Evolutionary conservation across 2,888 invertebrate species (phyloP), one percentile per base, ranked within the genome.

Genomic region (Drosophila neonasuta): DNA sequence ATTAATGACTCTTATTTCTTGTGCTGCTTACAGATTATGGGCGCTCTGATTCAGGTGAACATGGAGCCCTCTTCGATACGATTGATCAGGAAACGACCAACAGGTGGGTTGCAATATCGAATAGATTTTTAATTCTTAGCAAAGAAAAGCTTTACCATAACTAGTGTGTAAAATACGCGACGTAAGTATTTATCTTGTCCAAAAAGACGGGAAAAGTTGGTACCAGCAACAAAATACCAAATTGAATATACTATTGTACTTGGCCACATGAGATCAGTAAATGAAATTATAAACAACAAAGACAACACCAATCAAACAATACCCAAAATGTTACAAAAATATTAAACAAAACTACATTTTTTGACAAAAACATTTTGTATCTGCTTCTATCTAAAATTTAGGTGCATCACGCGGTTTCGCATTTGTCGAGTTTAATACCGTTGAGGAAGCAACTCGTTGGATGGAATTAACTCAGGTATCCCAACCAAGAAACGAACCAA

Each of bases 401-500:
- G 97, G 97, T 94, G 94, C 95, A 92, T 96, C 96, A 92, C 93
- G 96, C 91, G 96, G 96, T 90, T 96, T 96, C 93, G 96, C 95
- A 91, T 96, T 96, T 94, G 96, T 97, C 93, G 97, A 97, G 94
- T 97, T 97, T 94, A 93, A 94, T 92, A 95, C 95, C 91, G 94
- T 95, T 91, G 94, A 94, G 91, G 96, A 97, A 93, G 97, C 97
- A 90, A 94, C 94, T 91, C 94, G 94, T 91, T 97, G 97, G 96
- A 97, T 97, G 96, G 96, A 97, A 91, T 93, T 94, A 92, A 96
- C 96, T 93, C 95, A 97, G 90, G 90, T 90, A 90, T 88, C 90
- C 86, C 36, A 36, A 74, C 69, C 71, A 68, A 73, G 64, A 71
- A 68, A 60, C 54, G 55, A 76, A 56, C 56, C 42, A 61, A 61